These are phyloP conservation scores for Acropternis orthonyx DNA, from an alignment of 2,797 vertebrate genomes.

Conservation along the genomic window DNA sequence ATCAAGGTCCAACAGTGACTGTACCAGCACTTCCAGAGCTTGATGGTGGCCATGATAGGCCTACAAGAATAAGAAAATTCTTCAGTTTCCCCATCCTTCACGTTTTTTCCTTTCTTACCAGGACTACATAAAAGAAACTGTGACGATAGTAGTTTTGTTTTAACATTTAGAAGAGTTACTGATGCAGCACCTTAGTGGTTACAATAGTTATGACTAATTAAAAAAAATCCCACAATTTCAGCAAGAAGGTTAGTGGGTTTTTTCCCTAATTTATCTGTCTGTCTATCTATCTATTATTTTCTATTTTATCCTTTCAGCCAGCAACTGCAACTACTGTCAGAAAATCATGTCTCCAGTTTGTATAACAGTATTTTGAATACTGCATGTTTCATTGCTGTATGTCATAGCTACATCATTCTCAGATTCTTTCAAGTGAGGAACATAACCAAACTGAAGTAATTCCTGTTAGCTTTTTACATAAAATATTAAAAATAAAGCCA, in stretches of 20 bases:
- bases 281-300: neutral
- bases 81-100: neutral
- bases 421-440: neutral
- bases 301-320: neutral
- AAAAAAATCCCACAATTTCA: neutral
- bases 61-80: slow-evolving; percentile 71
- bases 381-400: neutral
- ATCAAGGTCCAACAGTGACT: slow-evolving; percentile 94
- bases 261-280: neutral
- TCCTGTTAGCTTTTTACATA: neutral
- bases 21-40: slow-evolving; percentile 94
- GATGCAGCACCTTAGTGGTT: neutral
- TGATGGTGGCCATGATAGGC: slow-evolving; percentile 97
- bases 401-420: neutral
- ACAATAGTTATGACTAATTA: neutral
- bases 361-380: neutral
- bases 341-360: neutral
- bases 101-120: neutral
- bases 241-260: neutral
- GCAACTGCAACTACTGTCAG: neutral
- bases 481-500: neutral
- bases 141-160: neutral
- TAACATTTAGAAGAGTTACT: neutral
- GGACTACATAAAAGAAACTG: neutral
- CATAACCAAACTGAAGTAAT: neutral